Percentiles rank a stretch among this genome's conserved stretches.
Conservation (phyloP, 1,140 invertebrate genomes). For the Leucophenga varia region DNA sequence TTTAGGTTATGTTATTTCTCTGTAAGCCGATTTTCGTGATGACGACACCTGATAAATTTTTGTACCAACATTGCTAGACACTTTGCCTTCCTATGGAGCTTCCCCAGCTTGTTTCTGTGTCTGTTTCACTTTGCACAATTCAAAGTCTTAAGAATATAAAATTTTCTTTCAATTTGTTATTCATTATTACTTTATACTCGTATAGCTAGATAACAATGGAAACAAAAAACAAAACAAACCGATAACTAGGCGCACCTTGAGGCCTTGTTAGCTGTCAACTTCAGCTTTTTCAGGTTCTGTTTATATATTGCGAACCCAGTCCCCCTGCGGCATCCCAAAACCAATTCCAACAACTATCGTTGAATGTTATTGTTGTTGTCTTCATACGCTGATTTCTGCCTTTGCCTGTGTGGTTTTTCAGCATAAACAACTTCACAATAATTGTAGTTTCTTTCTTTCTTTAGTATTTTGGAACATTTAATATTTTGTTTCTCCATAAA, state of each 20-base stretch:
- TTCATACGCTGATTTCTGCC: no score
- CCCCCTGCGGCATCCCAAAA: not conserved
- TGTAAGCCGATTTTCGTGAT: constrained; percentile 14
- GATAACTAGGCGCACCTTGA: constrained; percentile 8
- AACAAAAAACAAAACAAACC: constrained; percentile 3
- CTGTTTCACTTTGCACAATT: constrained; percentile 2
- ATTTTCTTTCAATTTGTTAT: constrained; percentile 19
- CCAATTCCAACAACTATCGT: not conserved
- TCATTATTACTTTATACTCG: constrained; percentile 9
- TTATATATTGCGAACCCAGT: no score
- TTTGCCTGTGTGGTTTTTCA: no score
- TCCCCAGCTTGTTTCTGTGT: constrained; percentile 19
- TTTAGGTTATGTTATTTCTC: constrained; percentile 6
- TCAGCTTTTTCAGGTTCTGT: no score
- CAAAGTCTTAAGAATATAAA: constrained; percentile 2
- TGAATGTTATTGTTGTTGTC: not conserved
- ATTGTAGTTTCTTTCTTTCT: no score
- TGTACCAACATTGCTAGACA: constrained; percentile 41
- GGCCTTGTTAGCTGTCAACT: not conserved
- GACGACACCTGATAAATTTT: constrained; percentile 46
- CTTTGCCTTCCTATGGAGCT: constrained; percentile 6
- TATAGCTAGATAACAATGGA: constrained; percentile 4
- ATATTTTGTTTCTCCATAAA: no score
- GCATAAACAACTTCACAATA: constrained; percentile 19
- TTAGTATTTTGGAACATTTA: no score